Evolutionary conservation across 2,797 vertebrate species (phyloP).

Genomic region (Prionace glauca): DNA sequence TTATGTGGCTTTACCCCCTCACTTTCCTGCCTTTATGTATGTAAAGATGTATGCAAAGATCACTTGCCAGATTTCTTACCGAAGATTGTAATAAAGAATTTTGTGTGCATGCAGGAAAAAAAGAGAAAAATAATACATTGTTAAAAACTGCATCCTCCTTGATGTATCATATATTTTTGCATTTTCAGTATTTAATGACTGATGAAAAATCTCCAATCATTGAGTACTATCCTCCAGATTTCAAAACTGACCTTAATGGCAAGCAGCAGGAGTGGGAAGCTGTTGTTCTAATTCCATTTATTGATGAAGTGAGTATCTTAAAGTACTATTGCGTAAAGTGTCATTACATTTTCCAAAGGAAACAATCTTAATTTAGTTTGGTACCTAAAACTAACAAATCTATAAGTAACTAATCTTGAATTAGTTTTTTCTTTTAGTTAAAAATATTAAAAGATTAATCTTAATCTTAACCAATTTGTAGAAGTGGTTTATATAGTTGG

Average conservation of each 20-base stretch:
- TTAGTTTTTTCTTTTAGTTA: not conserved
- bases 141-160: not conserved
- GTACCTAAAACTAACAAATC: not conserved
- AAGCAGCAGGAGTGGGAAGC: conserved; percentile 99
- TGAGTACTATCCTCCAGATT: conserved; percentile 89
- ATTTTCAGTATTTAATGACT: conserved; percentile 79
- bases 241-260: conserved; percentile 94
- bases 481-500: not conserved
- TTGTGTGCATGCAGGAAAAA: no score
- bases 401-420: not conserved
- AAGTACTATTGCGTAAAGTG: no score
- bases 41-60: not conserved
- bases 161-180: not conserved
- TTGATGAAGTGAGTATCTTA: conserved; percentile 76
- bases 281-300: conserved; percentile 95
- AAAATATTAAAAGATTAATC: not conserved
- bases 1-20: no score
- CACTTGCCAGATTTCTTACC: not conserved
- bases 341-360: not conserved
- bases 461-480: not conserved
- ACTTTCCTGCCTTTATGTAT: not conserved
- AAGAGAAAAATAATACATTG: not conserved
- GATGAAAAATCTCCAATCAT: conserved; percentile 80
- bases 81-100: not conserved
- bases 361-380: not conserved